Conservation (phyloP, 2,888 invertebrate genomes). For the Dorcus parallelipipedus region DNA sequence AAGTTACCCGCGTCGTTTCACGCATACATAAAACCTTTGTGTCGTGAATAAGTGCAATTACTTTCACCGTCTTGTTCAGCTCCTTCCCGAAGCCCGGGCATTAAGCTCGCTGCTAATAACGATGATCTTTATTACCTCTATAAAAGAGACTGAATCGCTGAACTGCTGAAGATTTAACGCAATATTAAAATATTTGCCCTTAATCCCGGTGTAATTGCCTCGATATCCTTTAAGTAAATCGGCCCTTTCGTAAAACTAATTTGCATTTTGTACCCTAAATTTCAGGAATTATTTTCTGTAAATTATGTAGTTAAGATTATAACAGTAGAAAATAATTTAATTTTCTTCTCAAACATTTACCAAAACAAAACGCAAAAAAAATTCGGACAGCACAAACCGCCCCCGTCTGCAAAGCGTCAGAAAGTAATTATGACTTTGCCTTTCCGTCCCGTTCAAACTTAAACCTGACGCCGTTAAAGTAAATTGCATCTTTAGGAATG, state of each 20-base stretch:
- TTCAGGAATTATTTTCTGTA: no score
- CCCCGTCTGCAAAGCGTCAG: no score
- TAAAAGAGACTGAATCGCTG: conserved; percentile 17
- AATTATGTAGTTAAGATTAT: no score
- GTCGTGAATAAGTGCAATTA: neutral
- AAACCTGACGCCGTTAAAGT: neutral
- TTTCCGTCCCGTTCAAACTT: no score
- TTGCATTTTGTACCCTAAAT: no score
- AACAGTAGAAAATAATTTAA: no score
- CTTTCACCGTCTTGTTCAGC: neutral
- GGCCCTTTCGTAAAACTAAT: no score
- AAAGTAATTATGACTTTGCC: no score
- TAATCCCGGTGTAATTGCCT: neutral
- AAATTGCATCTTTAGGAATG: neutral
- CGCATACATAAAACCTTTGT: neutral
- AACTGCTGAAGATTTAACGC: conserved; percentile 7
- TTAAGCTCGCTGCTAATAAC: conserved; percentile 9
- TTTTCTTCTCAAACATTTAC: no score
- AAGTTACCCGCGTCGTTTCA: neutral
- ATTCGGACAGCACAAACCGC: no score
- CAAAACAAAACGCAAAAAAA: no score
- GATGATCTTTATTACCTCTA: conserved; percentile 19
- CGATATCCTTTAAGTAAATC: neutral
- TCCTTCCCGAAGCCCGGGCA: neutral
- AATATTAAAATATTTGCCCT: conserved; percentile 19